These are phyloP conservation scores for Eulacestoma nigropectus DNA, from an alignment of 2,113 vertebrate genomes.

Conservation along the genomic window DNA sequence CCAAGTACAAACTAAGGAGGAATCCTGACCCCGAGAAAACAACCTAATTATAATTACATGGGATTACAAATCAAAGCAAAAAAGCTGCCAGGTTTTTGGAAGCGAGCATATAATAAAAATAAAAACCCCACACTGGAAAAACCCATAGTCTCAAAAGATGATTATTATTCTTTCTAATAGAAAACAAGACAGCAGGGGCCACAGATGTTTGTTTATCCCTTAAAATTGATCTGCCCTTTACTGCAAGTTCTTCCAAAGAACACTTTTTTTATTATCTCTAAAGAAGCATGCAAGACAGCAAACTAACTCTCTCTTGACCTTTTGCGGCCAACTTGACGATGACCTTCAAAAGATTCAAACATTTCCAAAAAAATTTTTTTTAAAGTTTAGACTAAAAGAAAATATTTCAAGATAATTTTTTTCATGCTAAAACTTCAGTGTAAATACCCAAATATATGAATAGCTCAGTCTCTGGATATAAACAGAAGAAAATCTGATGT, in stretches of 20 bases:
- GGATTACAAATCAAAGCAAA: not conserved
- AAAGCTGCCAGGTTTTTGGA: not conserved
- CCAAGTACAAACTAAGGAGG: not conserved
- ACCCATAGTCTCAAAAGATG: not conserved
- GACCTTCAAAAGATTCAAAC: conserved; percentile 8
- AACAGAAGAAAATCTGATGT: not conserved
- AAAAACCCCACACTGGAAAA: not conserved
- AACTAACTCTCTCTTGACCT: not conserved
- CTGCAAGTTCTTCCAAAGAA: conserved; percentile 17
- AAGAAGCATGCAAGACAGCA: not conserved
- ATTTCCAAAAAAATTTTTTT: not conserved
- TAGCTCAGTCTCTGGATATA: not conserved
- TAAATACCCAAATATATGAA: not conserved
- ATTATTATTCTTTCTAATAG: conserved; percentile 32
- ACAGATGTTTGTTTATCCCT: conserved; percentile 56
- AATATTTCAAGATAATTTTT: not conserved
- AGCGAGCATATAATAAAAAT: not conserved
- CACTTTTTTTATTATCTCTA: conserved; percentile 14
- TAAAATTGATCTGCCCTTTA: conserved; percentile 64
- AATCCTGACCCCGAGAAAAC: not conserved
- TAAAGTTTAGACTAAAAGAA: not conserved
- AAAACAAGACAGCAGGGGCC: conserved; percentile 53
- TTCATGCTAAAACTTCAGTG: not conserved
- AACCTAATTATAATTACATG: not conserved
- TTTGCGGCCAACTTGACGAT: not conserved